Percentiles rank a stretch among this genome's conserved stretches.
phyloP scores from a whole-genome alignment of 2,888 invertebrate species.

The Anaspis maculata region DNA sequence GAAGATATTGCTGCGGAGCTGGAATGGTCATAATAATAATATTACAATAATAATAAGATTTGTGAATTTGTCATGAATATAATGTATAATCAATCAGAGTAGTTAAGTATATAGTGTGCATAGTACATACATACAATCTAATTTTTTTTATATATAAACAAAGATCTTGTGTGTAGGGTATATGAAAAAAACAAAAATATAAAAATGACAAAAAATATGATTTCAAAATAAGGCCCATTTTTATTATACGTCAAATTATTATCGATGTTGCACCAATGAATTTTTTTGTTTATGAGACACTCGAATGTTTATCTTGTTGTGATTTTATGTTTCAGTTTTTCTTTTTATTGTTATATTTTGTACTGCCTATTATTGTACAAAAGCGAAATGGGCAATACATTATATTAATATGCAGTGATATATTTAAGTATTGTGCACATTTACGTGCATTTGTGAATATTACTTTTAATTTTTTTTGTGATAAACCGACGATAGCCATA shows the following conservation, averaged over 20 bases:
- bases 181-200: constrained; percentile 11
- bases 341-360: constrained; percentile 3
- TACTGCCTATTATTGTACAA: no score
- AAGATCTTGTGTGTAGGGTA: constrained; percentile 16
- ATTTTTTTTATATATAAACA: constrained; percentile 22
- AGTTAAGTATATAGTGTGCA: constrained; percentile 19
- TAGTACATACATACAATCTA: constrained; percentile 22
- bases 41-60: no score
- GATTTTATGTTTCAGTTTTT: constrained; percentile 12
- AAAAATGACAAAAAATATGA: background rate
- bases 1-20: no score
- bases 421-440: constrained; percentile 40
- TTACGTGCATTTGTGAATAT: constrained; percentile 33
- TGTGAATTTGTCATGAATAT: no score
- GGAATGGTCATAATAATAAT: no score
- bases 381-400: constrained; percentile 19
- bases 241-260: constrained; percentile 6
- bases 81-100: constrained; percentile 17
- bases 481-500: constrained; percentile 34
- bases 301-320: constrained; percentile 10
- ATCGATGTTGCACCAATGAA: constrained; percentile 11
- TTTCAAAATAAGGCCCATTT: constrained; percentile 14
- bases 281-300: constrained; percentile 3
- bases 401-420: constrained; percentile 36
- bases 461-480: constrained; percentile 36